Evolutionary conservation across 1,140 invertebrate species (phyloP).

Genomic region (Eulimnadia texana): DNA sequence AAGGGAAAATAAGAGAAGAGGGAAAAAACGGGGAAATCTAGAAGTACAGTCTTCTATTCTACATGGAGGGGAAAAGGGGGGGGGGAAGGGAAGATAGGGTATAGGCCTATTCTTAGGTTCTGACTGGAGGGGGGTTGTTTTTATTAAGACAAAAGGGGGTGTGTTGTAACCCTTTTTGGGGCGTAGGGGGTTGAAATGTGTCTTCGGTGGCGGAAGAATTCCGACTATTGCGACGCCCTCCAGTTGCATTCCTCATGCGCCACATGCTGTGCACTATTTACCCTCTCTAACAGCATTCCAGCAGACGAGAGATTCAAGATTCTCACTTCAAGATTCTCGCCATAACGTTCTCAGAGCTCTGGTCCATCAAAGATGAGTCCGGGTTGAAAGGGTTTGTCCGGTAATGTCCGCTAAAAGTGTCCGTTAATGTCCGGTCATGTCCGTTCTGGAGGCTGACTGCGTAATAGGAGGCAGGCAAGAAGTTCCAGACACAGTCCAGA

Average conservation of each 20-base stretch:
- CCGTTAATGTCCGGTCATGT: neutral
- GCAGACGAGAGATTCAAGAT: neutral
- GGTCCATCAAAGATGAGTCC: no score
- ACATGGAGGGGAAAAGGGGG: neutral
- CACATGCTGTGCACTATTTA: neutral
- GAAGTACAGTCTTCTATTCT: neutral
- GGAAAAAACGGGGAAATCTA: no score
- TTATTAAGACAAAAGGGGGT: neutral
- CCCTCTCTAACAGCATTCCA: neutral
- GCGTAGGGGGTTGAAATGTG: neutral
- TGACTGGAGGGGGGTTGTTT: neutral
- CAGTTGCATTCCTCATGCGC: neutral
- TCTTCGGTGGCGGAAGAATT: neutral
- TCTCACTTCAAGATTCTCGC: no score
- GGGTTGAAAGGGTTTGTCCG: no score
- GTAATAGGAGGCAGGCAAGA: neutral
- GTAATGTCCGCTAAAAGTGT: no score
- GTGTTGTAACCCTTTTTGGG: neutral
- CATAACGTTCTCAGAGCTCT: no score
- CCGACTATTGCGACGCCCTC: neutral
- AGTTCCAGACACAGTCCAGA: neutral
- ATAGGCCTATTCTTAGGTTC: no score
- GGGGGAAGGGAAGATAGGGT: no score
- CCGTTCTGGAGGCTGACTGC: neutral
- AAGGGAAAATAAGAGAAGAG: no score